These are phyloP conservation scores for Leptobrachium leishanense DNA, from an alignment of 2,113 vertebrate species.

Conservation along the genomic window DNA sequence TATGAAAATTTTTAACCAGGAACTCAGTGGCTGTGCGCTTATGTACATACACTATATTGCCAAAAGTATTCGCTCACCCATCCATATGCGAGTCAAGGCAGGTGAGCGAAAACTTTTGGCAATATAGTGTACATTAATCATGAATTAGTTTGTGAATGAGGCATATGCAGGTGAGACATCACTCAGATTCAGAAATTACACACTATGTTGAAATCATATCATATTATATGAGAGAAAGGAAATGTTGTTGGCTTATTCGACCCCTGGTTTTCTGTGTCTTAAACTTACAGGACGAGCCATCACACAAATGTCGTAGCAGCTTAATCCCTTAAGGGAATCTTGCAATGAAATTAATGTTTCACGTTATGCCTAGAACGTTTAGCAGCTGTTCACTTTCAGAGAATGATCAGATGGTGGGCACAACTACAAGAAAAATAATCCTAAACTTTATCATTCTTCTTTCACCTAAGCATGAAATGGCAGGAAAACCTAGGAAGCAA, in stretches of 20 bases:
- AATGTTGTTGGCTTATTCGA: conserved; percentile 29
- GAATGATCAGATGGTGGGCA: conserved; percentile 38
- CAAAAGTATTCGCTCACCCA: no score
- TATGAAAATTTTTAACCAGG: no score
- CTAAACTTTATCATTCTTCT: neutral
- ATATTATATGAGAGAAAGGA: neutral
- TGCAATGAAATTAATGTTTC: conserved; percentile 40
- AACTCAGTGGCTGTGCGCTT: no score
- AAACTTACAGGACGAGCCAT: conserved; percentile 5
- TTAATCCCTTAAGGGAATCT: conserved; percentile 46
- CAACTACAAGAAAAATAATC: neutral
- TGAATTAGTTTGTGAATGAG: no score
- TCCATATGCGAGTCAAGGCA: no score
- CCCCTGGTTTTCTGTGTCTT: neutral
- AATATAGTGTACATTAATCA: no score
- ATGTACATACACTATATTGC: no score
- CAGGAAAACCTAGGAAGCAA: neutral
- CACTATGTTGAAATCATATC: neutral
- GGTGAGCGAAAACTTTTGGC: no score
- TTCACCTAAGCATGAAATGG: neutral
- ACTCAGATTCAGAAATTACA: no score
- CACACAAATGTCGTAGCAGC: conserved; percentile 40
- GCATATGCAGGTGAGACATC: no score
- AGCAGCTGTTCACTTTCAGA: conserved; percentile 40
- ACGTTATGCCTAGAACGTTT: conserved; percentile 33